Evolutionary conservation across 2,113 vertebrate genomes (phyloP).

Genomic region (Chunga burmeisteri): DNA sequence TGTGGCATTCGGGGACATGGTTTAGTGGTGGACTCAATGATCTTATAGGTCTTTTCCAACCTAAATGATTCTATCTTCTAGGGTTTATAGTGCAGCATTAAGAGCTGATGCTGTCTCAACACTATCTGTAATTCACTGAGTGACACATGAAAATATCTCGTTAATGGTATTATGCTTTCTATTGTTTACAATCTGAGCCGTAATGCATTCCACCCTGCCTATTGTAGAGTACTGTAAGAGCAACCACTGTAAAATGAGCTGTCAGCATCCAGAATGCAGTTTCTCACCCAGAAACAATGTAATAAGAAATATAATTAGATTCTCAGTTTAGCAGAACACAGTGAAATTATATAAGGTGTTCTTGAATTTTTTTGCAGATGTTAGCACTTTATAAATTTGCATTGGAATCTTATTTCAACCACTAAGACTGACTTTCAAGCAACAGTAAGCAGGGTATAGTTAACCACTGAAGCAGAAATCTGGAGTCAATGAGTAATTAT

Average conservation of each 20-base stretch:
- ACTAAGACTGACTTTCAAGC: slow-evolving; percentile 74
- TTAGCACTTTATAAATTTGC: slow-evolving; percentile 57
- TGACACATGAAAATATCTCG: slow-evolving; percentile 22
- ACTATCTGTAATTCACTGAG: slow-evolving; percentile 5
- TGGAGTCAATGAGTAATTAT: slow-evolving; percentile 83
- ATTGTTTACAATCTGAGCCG: slow-evolving; percentile 29
- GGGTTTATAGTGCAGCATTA: not conserved
- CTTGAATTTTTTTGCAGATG: slow-evolving; percentile 40
- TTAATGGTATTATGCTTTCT: slow-evolving; percentile 10
- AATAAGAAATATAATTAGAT: slow-evolving; percentile 71
- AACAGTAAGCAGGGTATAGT: slow-evolving; percentile 67
- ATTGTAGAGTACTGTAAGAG: slow-evolving; percentile 35
- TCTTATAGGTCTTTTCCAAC: not conserved
- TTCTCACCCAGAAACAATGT: slow-evolving; percentile 67
- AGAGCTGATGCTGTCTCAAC: not conserved
- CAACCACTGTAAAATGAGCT: slow-evolving; percentile 64
- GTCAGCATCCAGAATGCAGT: slow-evolving; percentile 35
- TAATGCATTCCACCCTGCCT: slow-evolving; percentile 57
- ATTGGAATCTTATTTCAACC: slow-evolving; percentile 53
- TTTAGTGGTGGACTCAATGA: not conserved
- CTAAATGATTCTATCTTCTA: not conserved
- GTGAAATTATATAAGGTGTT: slow-evolving; percentile 52
- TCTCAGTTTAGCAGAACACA: slow-evolving; percentile 65
- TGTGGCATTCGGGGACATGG: no score
- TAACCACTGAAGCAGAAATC: slow-evolving; percentile 77